A percentile compares a stretch with the other conserved stretches of the same genome.
Conservation (phyloP, 2,888 invertebrate genomes). For the Alloscopus bannaensis region DNA sequence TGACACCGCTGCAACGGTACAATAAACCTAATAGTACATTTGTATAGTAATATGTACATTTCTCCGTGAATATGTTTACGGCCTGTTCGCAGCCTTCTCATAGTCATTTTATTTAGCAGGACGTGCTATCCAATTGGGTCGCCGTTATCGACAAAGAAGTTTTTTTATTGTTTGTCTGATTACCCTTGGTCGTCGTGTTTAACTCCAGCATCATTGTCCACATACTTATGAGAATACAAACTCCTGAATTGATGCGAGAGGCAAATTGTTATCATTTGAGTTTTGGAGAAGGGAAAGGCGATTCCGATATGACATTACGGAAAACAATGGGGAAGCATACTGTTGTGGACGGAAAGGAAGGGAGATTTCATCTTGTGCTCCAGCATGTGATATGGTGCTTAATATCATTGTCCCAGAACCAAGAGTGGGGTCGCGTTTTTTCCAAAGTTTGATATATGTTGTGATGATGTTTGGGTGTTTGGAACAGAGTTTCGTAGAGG, state of each 20-base stretch:
- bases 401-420: too few relatives aligned
- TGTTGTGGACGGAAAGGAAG: slow-evolving; percentile 18
- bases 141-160: slow-evolving; percentile 26
- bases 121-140: too few relatives aligned
- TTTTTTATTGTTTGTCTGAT: slow-evolving; percentile 51
- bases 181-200: slow-evolving; percentile 34
- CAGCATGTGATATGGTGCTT: slow-evolving; percentile 57
- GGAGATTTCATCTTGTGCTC: slow-evolving; percentile 48
- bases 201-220: too few relatives aligned
- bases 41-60: too few relatives aligned
- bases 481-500: slow-evolving; percentile 21
- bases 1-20: too few relatives aligned
- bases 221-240: too few relatives aligned
- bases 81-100: too few relatives aligned
- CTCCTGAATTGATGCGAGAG: too few relatives aligned
- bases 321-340: too few relatives aligned
- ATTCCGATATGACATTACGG: slow-evolving; percentile 13
- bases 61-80: too few relatives aligned
- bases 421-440: slow-evolving; percentile 16
- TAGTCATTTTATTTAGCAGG: too few relatives aligned
- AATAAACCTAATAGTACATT: too few relatives aligned
- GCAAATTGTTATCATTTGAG: slow-evolving; percentile 43
- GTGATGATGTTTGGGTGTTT: slow-evolving; percentile 31
- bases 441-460: slow-evolving; percentile 47
- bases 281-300: neutral